phyloP scores from a whole-genome alignment of 2,888 invertebrate species.

The Ditula angustiorana region DNA sequence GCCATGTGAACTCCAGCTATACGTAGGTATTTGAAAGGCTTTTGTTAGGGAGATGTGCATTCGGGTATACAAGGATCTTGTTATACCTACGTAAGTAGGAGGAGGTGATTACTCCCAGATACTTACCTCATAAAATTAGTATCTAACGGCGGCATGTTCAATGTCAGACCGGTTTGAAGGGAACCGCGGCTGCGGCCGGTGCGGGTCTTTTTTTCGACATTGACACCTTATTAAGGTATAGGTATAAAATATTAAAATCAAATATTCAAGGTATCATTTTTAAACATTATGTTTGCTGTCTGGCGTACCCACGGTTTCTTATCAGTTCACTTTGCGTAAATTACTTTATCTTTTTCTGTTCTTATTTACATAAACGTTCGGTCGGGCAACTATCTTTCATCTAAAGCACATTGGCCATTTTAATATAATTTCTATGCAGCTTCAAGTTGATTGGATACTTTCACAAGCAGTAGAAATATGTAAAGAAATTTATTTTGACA shows the following conservation, averaged over 20 bases:
- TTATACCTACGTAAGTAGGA: conserved; percentile 48
- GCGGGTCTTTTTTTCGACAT: conserved; percentile 36
- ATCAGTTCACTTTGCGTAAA: conserved; percentile 24
- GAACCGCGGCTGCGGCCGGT: neutral
- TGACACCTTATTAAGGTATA: conserved; percentile 72
- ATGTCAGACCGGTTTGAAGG: conserved; percentile 72
- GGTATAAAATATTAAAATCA: conserved; percentile 57
- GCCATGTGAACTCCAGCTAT: conserved; percentile 17
- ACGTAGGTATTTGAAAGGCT: conserved; percentile 31
- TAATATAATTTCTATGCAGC: neutral
- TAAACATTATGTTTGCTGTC: conserved; percentile 12
- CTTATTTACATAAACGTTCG: neutral
- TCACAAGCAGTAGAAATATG: neutral
- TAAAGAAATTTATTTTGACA: too few species aligned
- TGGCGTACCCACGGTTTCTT: conserved; percentile 16
- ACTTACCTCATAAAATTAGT: conserved; percentile 82
- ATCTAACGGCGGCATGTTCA: conserved; percentile 72
- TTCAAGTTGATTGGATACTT: neutral
- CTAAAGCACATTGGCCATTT: neutral
- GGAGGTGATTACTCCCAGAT: conserved; percentile 68
- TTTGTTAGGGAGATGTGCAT: conserved; percentile 14
- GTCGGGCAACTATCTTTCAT: conserved; percentile 1
- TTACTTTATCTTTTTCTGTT: conserved; percentile 11
- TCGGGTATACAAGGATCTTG: conserved; percentile 4
- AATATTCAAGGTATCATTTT: conserved; percentile 50